phyloP scores from a whole-genome alignment of 2,888 invertebrate genomes.

The Eucera pruinosa region DNA sequence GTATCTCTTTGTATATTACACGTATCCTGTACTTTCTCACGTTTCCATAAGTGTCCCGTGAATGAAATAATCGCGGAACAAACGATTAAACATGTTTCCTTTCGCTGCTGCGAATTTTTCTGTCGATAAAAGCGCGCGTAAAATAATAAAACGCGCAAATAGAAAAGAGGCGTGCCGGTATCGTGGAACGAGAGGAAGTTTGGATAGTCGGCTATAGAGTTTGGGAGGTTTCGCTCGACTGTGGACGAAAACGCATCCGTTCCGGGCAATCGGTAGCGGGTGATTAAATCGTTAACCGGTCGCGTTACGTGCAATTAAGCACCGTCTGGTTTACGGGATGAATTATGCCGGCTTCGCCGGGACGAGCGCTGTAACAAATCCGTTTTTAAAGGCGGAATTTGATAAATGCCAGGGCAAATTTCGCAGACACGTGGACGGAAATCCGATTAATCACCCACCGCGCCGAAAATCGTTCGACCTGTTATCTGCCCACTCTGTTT shows the following conservation, averaged over 20 bases:
- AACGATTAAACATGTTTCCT: too few species aligned
- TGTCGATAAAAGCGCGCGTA: too few species aligned
- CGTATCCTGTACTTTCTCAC: too few species aligned
- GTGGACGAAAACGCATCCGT: neutral
- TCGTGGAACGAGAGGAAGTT: too few species aligned
- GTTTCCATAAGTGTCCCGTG: too few species aligned
- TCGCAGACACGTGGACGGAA: constrained; percentile 41
- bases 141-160: too few species aligned
- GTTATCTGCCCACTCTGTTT: constrained; percentile 25
- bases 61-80: too few species aligned
- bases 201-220: neutral
- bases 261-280: constrained; percentile 10
- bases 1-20: too few species aligned
- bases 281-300: constrained; percentile 51
- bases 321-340: constrained; percentile 33
- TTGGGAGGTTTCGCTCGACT: neutral
- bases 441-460: constrained; percentile 57
- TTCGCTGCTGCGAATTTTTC: too few species aligned
- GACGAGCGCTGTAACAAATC: constrained; percentile 51
- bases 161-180: too few species aligned
- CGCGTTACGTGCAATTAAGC: constrained; percentile 59
- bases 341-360: constrained; percentile 48
- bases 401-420: constrained; percentile 60
- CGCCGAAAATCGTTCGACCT: constrained; percentile 46
- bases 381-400: constrained; percentile 60